Conservation (phyloP, 2,888 invertebrate genomes). For the Drosophila picticornis region DNA sequence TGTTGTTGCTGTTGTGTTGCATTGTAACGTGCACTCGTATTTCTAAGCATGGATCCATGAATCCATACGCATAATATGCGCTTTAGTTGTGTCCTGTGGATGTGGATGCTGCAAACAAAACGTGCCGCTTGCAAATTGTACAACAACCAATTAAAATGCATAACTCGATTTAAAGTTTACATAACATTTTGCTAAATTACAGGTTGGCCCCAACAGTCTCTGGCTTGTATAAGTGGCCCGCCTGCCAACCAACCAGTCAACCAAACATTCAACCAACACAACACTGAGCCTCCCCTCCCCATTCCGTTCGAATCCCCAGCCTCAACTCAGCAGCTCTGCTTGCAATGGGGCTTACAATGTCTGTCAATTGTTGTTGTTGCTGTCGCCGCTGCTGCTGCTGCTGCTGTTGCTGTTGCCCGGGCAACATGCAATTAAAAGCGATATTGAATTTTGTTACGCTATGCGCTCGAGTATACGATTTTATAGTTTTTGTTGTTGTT, state of each 20-base stretch:
- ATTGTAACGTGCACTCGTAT: constrained; percentile 44
- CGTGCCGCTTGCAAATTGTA: constrained; percentile 78
- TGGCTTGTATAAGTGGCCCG: constrained; percentile 76
- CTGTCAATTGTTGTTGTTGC: constrained; percentile 68
- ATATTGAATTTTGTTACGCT: constrained; percentile 81
- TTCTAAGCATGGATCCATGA: constrained; percentile 56
- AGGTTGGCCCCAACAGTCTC: constrained; percentile 65
- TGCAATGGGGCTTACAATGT: constrained; percentile 78
- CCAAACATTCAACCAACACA: constrained; percentile 28
- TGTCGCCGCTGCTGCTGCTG: constrained; percentile 39
- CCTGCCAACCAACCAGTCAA: constrained; percentile 25
- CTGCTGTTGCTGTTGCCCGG: constrained; percentile 63
- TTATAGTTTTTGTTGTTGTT: constrained; percentile 43
- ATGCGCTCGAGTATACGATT: constrained; percentile 73
- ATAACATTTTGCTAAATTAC: constrained; percentile 81
- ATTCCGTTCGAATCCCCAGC: constrained; percentile 13
- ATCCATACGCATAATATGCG: constrained; percentile 63
- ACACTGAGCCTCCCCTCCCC: constrained; percentile 1
- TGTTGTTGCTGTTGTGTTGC: constrained; percentile 9
- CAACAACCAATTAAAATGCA: constrained; percentile 82
- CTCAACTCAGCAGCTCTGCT: constrained; percentile 70
- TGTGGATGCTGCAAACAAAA: constrained; percentile 77
- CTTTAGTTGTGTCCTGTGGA: constrained; percentile 27
- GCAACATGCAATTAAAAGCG: constrained; percentile 81
- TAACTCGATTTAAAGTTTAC: constrained; percentile 82